These are phyloP conservation scores for Hemicordylus capensis DNA, from an alignment of 2,113 vertebrate genomes.

Conservation along the genomic window DNA sequence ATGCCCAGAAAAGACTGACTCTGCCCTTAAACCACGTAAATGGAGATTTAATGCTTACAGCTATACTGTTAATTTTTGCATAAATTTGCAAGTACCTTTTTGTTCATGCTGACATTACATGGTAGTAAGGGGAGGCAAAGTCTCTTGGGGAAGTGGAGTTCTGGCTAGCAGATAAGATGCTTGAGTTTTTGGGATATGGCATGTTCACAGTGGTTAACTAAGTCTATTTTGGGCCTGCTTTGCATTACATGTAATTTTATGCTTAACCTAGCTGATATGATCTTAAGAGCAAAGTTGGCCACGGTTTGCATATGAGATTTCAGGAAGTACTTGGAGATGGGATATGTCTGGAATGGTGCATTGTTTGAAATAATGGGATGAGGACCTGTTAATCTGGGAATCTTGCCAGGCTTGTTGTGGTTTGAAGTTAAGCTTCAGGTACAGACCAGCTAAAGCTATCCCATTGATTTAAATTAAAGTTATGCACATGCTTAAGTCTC, in stretches of 20 bases:
- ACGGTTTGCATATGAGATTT: background rate
- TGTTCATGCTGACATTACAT: background rate
- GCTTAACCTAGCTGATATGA: constrained; percentile 9
- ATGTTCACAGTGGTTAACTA: background rate
- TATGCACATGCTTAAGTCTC: too few relatives aligned
- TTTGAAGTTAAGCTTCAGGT: background rate
- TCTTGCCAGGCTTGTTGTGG: background rate
- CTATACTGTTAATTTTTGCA: background rate
- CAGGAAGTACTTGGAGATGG: background rate
- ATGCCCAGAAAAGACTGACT: background rate
- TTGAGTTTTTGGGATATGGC: background rate
- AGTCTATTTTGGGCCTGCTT: constrained; percentile 15
- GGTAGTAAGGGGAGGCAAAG: too few relatives aligned
- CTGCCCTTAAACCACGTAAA: background rate
- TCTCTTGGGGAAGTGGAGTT: background rate
- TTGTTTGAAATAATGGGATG: background rate
- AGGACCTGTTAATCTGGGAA: background rate
- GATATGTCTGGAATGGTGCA: background rate
- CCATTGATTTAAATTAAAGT: too few relatives aligned
- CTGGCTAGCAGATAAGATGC: too few relatives aligned
- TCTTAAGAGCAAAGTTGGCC: constrained; percentile 13
- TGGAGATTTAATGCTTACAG: background rate
- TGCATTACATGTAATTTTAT: constrained; percentile 28
- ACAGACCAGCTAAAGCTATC: background rate
- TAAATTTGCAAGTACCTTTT: background rate